Percentiles rank a stretch among this genome's conserved stretches.
Evolutionary conservation across 1,140 invertebrate species (phyloP).

Genomic region (Drosophila auraria): DNA sequence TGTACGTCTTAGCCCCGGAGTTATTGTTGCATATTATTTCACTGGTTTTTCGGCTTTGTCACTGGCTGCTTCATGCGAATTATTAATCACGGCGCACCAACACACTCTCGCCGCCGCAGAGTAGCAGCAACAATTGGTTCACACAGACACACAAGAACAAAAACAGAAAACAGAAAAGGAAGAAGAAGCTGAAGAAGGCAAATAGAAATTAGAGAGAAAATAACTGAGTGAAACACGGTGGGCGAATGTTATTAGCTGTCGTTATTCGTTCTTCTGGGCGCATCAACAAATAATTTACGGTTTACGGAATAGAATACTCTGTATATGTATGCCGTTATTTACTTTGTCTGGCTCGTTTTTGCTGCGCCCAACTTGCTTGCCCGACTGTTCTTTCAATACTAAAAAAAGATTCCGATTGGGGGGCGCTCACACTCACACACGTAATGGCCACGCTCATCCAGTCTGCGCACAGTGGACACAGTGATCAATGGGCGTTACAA

Average conservation of each 20-base stretch:
- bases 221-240: slow-evolving; percentile 17
- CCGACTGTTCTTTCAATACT: slow-evolving; percentile 59
- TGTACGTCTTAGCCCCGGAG: slow-evolving; percentile 12
- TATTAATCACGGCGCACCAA: slow-evolving; percentile 46
- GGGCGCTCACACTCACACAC: slow-evolving; percentile 29
- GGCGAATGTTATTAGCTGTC: slow-evolving; percentile 16
- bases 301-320: slow-evolving; percentile 21
- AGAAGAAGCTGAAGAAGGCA: slow-evolving; percentile 2
- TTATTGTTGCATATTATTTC: slow-evolving; percentile 56
- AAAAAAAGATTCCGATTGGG: slow-evolving; percentile 54
- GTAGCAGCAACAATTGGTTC: slow-evolving; percentile 53
- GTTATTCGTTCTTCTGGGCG: slow-evolving; percentile 8
- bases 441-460: slow-evolving; percentile 31
- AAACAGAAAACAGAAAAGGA: slow-evolving; percentile 21
- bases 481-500: slow-evolving; percentile 1
- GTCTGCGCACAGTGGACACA: slow-evolving; percentile 20
- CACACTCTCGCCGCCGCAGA: slow-evolving; percentile 23
- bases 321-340: slow-evolving; percentile 39
- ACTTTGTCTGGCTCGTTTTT: slow-evolving; percentile 50
- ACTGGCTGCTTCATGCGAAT: slow-evolving; percentile 32
- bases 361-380: slow-evolving; percentile 60
- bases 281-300: slow-evolving; percentile 32
- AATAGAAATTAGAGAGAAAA: slow-evolving; percentile 12
- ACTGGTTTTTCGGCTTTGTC: slow-evolving; percentile 42
- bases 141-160: slow-evolving; percentile 45